A percentile compares a stretch with the other conserved stretches of the same genome.
phyloP scores from a whole-genome alignment of 2,797 vertebrate genomes.

The Parauchenoglanis punctatus region DNA sequence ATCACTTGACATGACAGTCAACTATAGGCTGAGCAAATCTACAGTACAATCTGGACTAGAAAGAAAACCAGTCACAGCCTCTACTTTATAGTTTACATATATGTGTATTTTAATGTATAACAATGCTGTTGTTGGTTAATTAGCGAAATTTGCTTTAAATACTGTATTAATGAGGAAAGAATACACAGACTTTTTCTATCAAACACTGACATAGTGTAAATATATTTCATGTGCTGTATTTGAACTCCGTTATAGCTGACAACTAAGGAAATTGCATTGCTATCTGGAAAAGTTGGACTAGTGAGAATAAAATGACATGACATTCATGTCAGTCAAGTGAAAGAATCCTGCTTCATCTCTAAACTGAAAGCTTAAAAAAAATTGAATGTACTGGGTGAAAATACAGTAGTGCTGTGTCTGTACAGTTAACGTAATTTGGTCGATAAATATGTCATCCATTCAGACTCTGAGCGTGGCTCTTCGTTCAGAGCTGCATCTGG shows the following conservation, averaged over 20 bases:
- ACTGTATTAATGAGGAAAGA: neutral
- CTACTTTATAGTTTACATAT: neutral
- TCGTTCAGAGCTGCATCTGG: constrained; percentile 29
- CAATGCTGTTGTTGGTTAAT: neutral
- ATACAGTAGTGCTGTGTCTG: neutral
- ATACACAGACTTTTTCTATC: neutral
- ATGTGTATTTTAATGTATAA: neutral
- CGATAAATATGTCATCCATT: neutral
- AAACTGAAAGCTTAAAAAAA: neutral
- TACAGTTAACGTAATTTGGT: constrained; percentile 3
- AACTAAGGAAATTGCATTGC: neutral
- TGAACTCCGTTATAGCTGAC: neutral
- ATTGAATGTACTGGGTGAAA: neutral
- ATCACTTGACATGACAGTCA: neutral
- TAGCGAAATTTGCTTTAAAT: neutral
- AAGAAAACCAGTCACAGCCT: neutral
- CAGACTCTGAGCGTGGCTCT: neutral
- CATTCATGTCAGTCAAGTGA: neutral
- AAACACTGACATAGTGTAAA: neutral
- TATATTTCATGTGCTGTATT: neutral
- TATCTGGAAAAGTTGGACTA: neutral
- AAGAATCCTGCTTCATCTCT: neutral
- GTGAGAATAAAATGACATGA: neutral
- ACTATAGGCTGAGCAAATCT: neutral
- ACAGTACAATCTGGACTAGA: neutral